A percentile compares a stretch with the other conserved stretches of the same genome.
phyloP scores from a whole-genome alignment of 2,113 vertebrate genomes.

The Crotalus viridis region DNA sequence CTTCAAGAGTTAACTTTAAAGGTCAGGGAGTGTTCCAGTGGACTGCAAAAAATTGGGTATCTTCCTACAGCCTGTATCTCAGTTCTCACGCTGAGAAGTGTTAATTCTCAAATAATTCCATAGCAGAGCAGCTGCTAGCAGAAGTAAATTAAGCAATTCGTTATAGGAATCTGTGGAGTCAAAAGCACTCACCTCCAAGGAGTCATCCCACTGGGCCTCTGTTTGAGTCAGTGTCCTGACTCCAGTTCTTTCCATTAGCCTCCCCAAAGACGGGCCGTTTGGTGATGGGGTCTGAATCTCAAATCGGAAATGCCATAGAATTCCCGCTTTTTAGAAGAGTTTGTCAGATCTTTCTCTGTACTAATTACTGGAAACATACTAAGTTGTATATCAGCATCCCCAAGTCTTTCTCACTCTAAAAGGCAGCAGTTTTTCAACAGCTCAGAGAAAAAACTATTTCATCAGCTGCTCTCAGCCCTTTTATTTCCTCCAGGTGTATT shows the following conservation, averaged over 20 bases:
- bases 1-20: constrained; percentile 7
- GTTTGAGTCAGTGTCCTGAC: background rate
- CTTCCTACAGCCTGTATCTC: background rate
- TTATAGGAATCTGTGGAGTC: background rate
- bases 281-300: background rate
- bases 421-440: background rate
- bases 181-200: background rate
- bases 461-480: background rate
- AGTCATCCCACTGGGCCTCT: background rate
- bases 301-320: background rate
- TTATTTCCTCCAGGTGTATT: background rate
- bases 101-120: background rate
- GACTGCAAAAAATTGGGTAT: background rate
- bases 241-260: background rate
- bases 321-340: background rate
- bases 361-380: background rate
- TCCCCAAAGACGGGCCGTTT: background rate
- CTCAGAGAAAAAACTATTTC: background rate
- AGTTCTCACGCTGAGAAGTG: background rate
- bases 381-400: background rate
- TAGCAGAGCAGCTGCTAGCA: background rate
- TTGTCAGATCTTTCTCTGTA: background rate
- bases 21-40: background rate
- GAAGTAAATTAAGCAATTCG: background rate
- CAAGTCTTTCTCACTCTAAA: background rate